These are phyloP conservation scores for Aproaerema taeniolella DNA, from an alignment of 2,888 invertebrate genomes.

Conservation along the genomic window DNA sequence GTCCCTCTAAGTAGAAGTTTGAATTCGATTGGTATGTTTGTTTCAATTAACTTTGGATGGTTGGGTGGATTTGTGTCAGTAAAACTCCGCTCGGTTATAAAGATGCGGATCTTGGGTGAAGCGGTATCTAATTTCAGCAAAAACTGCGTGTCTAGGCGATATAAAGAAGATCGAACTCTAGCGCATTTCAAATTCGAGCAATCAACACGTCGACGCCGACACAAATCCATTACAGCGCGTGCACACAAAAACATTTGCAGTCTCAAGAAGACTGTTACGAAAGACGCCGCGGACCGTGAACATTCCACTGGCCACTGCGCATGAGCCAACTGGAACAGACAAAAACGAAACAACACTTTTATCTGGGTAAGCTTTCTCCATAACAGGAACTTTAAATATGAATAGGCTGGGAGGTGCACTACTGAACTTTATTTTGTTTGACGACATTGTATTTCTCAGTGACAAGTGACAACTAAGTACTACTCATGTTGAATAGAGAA, in stretches of 20 bases:
- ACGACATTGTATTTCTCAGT: too few species aligned
- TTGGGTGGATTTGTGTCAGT: conserved; percentile 4
- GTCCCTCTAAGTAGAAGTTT: too few species aligned
- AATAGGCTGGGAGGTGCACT: conserved; percentile 1
- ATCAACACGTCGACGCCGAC: conserved; percentile 32
- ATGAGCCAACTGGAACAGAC: conserved; percentile 54
- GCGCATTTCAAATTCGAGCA: conserved; percentile 35
- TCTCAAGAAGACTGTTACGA: conserved; percentile 67
- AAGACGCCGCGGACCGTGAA: conserved; percentile 69
- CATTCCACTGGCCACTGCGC: conserved; percentile 65
- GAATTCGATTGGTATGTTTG: background rate
- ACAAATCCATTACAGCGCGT: conserved; percentile 55
- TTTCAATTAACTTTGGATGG: background rate
- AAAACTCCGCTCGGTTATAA: conserved; percentile 8
- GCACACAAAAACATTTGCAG: conserved; percentile 71
- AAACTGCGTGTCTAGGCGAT: conserved; percentile 5
- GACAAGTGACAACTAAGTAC: too few species aligned
- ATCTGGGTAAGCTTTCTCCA: conserved; percentile 39
- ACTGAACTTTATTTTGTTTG: conserved; percentile 1
- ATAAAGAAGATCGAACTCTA: conserved; percentile 26
- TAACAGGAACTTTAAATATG: conserved; percentile 36
- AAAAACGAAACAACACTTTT: conserved; percentile 55
- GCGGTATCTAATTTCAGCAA: conserved; percentile 1
- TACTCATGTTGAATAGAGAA: too few species aligned
- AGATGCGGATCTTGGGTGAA: too few species aligned